Conservation (phyloP, 2,113 vertebrate species). For the Stigmatopora argus region DNA sequence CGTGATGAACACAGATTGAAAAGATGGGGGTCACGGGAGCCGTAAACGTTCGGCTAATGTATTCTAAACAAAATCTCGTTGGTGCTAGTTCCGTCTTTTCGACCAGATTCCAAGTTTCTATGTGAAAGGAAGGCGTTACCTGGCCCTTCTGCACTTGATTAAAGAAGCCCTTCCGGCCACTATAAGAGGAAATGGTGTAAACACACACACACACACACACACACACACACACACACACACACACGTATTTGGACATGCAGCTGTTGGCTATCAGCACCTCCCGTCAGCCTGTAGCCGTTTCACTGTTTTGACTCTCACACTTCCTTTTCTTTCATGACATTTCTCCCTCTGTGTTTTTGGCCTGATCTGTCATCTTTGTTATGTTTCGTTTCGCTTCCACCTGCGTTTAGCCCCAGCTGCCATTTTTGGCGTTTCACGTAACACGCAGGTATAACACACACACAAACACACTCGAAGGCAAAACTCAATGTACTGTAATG, state of each 20-base stretch:
- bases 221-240: slow-evolving; percentile 40
- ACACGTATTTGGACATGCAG: slow-evolving; percentile 23
- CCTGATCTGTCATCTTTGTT: slow-evolving; percentile 64
- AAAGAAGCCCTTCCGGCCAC: not conserved
- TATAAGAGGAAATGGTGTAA: not conserved
- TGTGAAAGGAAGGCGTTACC: not conserved
- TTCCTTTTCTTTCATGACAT: slow-evolving; percentile 69
- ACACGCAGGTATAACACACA: slow-evolving; percentile 29
- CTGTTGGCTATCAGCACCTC: slow-evolving; percentile 69
- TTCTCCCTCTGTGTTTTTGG: slow-evolving; percentile 39
- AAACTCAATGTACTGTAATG: slow-evolving; percentile 45
- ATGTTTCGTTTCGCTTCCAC: slow-evolving; percentile 68
- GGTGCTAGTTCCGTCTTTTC: slow-evolving; percentile 36
- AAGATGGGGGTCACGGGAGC: slow-evolving; percentile 55
- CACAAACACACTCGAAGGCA: slow-evolving; percentile 37
- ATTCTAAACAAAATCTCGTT: slow-evolving; percentile 65
- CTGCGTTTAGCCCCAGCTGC: slow-evolving; percentile 71
- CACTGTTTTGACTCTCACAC: slow-evolving; percentile 69
- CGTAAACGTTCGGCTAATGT: slow-evolving; percentile 59
- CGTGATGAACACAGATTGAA: slow-evolving; percentile 63
- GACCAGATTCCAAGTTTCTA: not conserved
- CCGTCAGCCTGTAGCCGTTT: slow-evolving; percentile 64
- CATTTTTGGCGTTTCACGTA: slow-evolving; percentile 66
- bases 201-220: slow-evolving; percentile 16
- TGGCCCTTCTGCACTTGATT: not conserved